Evolutionary conservation across 2,888 invertebrate species (phyloP).

Genomic region (Eudasyphora cyanicolor): DNA sequence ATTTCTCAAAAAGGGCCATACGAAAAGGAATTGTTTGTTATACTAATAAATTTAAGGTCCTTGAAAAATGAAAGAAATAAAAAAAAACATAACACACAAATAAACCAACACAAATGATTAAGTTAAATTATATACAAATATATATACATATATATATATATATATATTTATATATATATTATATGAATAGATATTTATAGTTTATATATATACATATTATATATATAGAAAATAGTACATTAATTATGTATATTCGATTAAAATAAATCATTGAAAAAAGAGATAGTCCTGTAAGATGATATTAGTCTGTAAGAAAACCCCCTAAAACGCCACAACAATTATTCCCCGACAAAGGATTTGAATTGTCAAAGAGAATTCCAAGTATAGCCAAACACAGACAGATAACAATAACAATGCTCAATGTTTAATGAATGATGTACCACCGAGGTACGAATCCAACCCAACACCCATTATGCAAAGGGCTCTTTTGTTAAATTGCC

Average conservation of each 20-base stretch:
- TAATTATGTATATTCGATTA: conserved; percentile 61
- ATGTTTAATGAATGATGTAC: not conserved
- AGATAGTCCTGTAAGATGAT: conserved; percentile 57
- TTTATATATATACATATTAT: conserved; percentile 48
- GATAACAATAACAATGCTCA: conserved; percentile 20
- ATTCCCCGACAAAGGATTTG: conserved; percentile 48
- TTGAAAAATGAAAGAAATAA: conserved; percentile 39
- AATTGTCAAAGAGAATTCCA: conserved; percentile 61
- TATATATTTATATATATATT: no score
- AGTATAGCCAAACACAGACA: conserved; percentile 42
- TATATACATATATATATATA: conserved; percentile 38
- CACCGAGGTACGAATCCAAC: not conserved
- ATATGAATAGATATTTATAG: conserved; percentile 58
- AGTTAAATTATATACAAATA: conserved; percentile 45
- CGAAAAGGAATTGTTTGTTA: conserved; percentile 59
- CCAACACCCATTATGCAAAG: conserved; percentile 2
- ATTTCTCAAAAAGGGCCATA: conserved; percentile 53
- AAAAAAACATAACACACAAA: conserved; percentile 45
- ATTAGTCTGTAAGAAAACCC: conserved; percentile 53
- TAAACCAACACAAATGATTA: conserved; percentile 50
- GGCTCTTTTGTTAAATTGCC: conserved; percentile 25
- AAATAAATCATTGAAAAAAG: conserved; percentile 52
- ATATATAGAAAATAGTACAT: conserved; percentile 52
- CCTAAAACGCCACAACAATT: conserved; percentile 53
- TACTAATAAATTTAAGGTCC: conserved; percentile 54